Evolutionary conservation across 2,888 invertebrate species (phyloP).

Genomic region (Drosophila diplacantha): DNA sequence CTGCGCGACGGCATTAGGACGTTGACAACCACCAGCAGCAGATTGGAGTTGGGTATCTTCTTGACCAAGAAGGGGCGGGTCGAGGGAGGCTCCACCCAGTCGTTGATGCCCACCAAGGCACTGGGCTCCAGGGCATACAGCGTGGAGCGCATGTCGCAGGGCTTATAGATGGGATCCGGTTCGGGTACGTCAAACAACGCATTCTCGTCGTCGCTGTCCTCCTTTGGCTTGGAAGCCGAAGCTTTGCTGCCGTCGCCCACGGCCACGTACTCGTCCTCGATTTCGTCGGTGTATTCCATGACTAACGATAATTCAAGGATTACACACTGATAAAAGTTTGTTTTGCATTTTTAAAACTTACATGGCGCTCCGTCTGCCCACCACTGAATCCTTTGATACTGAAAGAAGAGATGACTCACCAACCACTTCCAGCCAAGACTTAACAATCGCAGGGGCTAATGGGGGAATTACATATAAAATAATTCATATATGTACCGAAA

Average conservation of each 20-base stretch:
- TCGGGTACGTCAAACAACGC: slow-evolving; percentile 77
- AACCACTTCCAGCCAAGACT: slow-evolving; percentile 78
- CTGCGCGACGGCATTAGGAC: slow-evolving; percentile 78
- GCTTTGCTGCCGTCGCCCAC: slow-evolving; percentile 59
- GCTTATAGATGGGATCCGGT: slow-evolving; percentile 74
- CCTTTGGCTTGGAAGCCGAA: slow-evolving; percentile 66
- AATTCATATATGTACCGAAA: neutral
- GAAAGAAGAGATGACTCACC: slow-evolving; percentile 75
- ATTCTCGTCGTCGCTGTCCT: slow-evolving; percentile 72
- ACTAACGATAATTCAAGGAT: slow-evolving; percentile 49
- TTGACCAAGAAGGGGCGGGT: slow-evolving; percentile 84
- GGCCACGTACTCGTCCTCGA: slow-evolving; percentile 78
- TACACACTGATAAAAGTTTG: neutral
- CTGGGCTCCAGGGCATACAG: slow-evolving; percentile 84
- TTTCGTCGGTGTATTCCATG: slow-evolving; percentile 78
- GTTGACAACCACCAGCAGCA: slow-evolving; percentile 86
- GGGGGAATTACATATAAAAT: slow-evolving; percentile 43
- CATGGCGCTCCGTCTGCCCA: slow-evolving; percentile 77
- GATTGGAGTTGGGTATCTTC: slow-evolving; percentile 86
- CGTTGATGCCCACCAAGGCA: slow-evolving; percentile 77
- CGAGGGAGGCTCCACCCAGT: slow-evolving; percentile 77
- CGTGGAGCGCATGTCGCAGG: slow-evolving; percentile 86
- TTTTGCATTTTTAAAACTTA: slow-evolving; percentile 50
- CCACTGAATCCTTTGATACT: slow-evolving; percentile 72
- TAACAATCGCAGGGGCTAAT: slow-evolving; percentile 76